Conservation (phyloP, 2,888 invertebrate genomes). For the Cheilosia vernalis region DNA sequence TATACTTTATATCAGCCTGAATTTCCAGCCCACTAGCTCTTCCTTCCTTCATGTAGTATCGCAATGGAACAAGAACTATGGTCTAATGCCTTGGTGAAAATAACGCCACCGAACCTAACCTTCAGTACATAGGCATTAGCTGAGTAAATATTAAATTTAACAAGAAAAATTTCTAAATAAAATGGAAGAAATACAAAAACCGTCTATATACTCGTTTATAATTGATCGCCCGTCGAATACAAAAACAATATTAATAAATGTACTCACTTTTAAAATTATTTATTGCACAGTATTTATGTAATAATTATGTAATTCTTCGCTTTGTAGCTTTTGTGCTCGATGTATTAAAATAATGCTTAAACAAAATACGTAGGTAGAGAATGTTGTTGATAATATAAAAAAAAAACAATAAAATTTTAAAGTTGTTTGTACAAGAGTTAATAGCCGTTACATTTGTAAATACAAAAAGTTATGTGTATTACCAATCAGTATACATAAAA, state of each 20-base stretch:
- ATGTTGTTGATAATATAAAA: background rate
- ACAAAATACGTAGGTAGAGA: background rate
- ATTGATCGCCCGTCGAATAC: slow-evolving; percentile 3
- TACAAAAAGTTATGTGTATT: no score
- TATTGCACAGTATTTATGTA: slow-evolving; percentile 17
- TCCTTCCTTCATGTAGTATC: no score
- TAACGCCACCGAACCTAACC: no score
- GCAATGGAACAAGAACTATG: no score
- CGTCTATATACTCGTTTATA: slow-evolving; percentile 3
- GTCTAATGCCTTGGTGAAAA: no score
- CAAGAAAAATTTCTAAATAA: background rate
- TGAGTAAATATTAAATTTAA: background rate
- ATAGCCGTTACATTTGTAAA: no score
- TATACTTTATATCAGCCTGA: no score
- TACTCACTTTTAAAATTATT: background rate
- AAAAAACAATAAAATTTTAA: background rate
- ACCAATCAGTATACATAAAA: no score
- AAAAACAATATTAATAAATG: background rate
- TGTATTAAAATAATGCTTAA: slow-evolving; percentile 11
- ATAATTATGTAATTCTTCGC: slow-evolving; percentile 1
- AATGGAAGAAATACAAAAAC: background rate
- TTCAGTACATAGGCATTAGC: no score
- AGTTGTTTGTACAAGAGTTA: background rate
- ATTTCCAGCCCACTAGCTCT: no score
- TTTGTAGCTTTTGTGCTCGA: slow-evolving; percentile 33